Conservation (phyloP, 1,140 invertebrate species). For the Calephelis virginiensis region DNA sequence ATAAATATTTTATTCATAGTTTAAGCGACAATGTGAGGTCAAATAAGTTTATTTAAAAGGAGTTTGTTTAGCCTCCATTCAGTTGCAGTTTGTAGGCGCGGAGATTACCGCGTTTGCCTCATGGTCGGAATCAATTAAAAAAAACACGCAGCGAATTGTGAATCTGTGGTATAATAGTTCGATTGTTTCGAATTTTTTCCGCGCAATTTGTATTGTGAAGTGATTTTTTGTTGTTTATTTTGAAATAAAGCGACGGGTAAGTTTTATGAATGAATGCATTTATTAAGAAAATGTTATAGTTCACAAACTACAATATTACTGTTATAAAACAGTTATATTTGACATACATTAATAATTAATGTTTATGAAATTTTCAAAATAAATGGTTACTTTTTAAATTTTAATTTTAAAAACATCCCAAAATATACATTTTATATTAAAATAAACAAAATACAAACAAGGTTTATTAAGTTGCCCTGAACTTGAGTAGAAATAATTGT, state of each 20-base stretch:
- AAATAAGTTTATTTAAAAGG: constrained; percentile 16
- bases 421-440: too few species aligned
- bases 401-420: too few species aligned
- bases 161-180: constrained; percentile 13
- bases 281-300: too few species aligned
- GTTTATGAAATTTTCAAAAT: too few species aligned
- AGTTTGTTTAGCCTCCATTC: constrained; percentile 6
- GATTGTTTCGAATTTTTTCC: constrained; percentile 10
- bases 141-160: constrained; percentile 9
- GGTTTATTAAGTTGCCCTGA: too few species aligned
- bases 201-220: constrained; percentile 3
- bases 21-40: constrained; percentile 12
- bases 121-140: neutral
- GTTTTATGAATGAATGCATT: neutral
- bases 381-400: too few species aligned
- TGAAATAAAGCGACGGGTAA: neutral
- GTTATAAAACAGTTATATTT: too few species aligned
- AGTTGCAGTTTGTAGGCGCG: constrained; percentile 10
- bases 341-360: too few species aligned
- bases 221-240: constrained; percentile 1
- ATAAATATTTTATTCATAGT: constrained; percentile 7
- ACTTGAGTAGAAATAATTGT: too few species aligned
- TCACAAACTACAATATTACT: too few species aligned
- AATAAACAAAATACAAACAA: too few species aligned
- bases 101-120: constrained; percentile 11